A percentile compares a stretch with the other conserved stretches of the same genome.
Conservation (phyloP, 2,888 invertebrate genomes). For the Hemicrepidius hirtus region DNA sequence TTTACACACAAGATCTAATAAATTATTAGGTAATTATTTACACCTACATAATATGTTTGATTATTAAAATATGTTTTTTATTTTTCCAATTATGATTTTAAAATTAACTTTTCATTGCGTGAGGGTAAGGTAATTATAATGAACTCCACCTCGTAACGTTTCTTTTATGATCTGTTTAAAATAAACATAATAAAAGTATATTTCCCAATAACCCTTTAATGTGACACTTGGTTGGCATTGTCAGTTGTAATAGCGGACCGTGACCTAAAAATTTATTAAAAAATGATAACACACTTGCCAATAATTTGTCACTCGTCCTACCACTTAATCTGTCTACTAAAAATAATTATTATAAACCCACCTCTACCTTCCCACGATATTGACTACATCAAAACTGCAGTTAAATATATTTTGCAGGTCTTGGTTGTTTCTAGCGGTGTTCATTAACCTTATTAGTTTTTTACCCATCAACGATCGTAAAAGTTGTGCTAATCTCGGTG, state of each 20-base stretch:
- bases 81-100: too few relatives aligned
- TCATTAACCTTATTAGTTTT: slow-evolving; percentile 28
- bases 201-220: background rate
- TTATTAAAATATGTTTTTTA: too few relatives aligned
- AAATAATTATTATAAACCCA: slow-evolving; percentile 17
- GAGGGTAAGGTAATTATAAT: too few relatives aligned
- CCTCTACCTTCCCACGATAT: slow-evolving; percentile 17
- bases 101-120: too few relatives aligned
- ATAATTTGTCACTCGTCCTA: slow-evolving; percentile 17
- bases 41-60: too few relatives aligned
- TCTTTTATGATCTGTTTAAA: background rate
- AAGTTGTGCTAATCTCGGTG: slow-evolving; percentile 3
- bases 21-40: too few relatives aligned
- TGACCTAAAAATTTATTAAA: slow-evolving; percentile 12
- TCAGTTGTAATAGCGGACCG: background rate
- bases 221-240: slow-evolving; percentile 17
- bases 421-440: background rate
- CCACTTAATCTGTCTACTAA: background rate
- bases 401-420: background rate
- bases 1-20: too few relatives aligned
- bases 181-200: background rate
- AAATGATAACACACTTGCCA: slow-evolving; percentile 28
- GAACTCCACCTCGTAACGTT: too few relatives aligned
- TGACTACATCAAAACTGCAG: background rate
- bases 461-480: slow-evolving; percentile 11